Conservation (phyloP, 1,140 invertebrate genomes). For the Eciton burchellii region DNA sequence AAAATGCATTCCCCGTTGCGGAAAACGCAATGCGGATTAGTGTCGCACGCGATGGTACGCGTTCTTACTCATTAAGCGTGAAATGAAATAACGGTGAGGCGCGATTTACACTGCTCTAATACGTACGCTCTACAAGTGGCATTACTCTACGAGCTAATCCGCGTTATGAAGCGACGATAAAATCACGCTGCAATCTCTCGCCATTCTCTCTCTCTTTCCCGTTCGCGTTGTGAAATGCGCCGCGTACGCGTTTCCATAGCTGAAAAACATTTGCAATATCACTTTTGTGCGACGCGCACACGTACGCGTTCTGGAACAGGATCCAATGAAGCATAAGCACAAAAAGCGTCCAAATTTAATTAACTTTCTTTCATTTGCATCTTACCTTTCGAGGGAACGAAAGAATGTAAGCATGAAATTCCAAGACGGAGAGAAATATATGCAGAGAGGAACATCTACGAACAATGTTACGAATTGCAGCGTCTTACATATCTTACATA, state of each 20-base stretch:
- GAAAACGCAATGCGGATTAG: not conserved
- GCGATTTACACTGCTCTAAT: constrained; percentile 29
- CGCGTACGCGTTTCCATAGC: constrained; percentile 31
- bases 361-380: not conserved
- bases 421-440: too few relatives aligned
- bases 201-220: not conserved
- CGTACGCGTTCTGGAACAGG: not conserved
- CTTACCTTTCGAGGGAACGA: too few relatives aligned
- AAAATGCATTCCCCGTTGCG: not conserved
- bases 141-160: constrained; percentile 46
- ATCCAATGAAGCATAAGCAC: not conserved
- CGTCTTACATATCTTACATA: too few relatives aligned
- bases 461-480: too few relatives aligned
- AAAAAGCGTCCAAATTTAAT: not conserved
- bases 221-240: constrained; percentile 58
- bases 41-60: not conserved
- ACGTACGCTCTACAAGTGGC: constrained; percentile 2
- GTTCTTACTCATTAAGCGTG: constrained; percentile 5
- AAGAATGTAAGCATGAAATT: not conserved
- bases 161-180: constrained; percentile 51
- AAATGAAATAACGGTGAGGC: constrained; percentile 43
- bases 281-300: constrained; percentile 45
- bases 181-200: constrained; percentile 58
- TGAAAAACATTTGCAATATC: constrained; percentile 63
- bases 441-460: too few relatives aligned